Evolutionary conservation across 2,888 invertebrate genomes (phyloP).

Genomic region (Rosalia funebris): DNA sequence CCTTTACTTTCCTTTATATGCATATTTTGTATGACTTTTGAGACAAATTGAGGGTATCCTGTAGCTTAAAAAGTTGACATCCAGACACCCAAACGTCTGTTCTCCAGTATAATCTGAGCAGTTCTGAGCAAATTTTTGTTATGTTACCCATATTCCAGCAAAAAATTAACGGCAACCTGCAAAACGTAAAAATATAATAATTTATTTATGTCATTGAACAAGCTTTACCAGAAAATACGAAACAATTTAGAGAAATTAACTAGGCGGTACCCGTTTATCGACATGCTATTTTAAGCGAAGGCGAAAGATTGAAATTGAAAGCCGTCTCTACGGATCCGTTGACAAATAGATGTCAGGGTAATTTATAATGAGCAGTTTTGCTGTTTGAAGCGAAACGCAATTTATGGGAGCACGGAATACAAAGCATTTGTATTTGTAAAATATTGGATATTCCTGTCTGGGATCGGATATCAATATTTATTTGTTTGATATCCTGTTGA

Average conservation of each 20-base stretch:
- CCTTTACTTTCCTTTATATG: no score
- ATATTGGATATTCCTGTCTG: background rate
- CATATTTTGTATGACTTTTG: no score
- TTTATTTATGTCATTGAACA: no score
- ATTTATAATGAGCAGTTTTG: slow-evolving; percentile 11
- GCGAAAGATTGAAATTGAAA: slow-evolving; percentile 14
- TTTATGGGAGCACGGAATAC: background rate
- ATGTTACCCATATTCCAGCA: no score
- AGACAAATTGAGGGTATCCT: no score
- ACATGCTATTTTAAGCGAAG: slow-evolving; percentile 15
- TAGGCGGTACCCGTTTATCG: background rate
- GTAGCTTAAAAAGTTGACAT: no score
- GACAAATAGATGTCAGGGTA: slow-evolving; percentile 20
- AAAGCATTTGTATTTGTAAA: background rate
- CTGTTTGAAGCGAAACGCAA: background rate
- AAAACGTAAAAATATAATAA: no score
- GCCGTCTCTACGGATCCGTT: slow-evolving; percentile 10
- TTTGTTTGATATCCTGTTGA: background rate
- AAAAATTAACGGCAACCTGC: no score
- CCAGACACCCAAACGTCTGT: no score
- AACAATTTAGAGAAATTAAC: background rate
- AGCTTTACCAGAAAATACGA: background rate
- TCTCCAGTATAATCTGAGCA: no score
- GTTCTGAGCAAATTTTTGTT: no score
- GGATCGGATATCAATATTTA: background rate